Evolutionary conservation across 1,140 invertebrate genomes (phyloP).

Genomic region (Sarcophaga bullata): DNA sequence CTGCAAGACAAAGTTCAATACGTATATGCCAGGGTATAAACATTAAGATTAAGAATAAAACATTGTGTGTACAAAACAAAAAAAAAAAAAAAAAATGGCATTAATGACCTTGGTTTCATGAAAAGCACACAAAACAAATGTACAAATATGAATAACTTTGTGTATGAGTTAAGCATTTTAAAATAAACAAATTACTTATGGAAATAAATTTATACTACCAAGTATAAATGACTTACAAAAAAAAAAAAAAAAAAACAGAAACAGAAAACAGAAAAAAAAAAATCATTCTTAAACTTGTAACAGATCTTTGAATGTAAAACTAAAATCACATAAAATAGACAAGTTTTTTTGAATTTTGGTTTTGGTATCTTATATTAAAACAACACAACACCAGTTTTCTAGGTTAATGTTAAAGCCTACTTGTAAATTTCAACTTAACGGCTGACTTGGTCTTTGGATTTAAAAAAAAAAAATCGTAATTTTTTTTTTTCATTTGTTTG

Average conservation of each 20-base stretch:
- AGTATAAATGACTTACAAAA: not conserved
- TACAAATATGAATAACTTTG: no score
- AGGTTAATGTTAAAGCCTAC: conserved; percentile 41
- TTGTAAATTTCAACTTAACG: not conserved
- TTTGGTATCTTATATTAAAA: not conserved
- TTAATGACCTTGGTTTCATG: not conserved
- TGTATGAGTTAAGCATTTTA: conserved; percentile 18
- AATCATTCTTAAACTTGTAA: conserved; percentile 31
- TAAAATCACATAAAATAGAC: not conserved
- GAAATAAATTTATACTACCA: conserved; percentile 31
- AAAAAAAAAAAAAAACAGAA: not conserved
- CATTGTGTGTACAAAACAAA: not conserved
- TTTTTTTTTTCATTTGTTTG: no score
- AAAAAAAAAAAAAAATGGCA: conserved; percentile 5
- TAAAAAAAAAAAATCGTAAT: not conserved
- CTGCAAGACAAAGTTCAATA: not conserved
- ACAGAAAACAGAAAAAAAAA: no score
- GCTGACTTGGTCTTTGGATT: not conserved
- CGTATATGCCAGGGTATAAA: not conserved
- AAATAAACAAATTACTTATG: conserved; percentile 34
- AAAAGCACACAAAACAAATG: not conserved
- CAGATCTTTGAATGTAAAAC: not conserved
- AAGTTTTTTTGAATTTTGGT: not conserved
- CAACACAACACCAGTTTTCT: conserved; percentile 7
- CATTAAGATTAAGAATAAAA: conserved; percentile 18